phyloP scores from a whole-genome alignment of 2,797 vertebrate genomes.

The Cryptoprocta ferox region DNA sequence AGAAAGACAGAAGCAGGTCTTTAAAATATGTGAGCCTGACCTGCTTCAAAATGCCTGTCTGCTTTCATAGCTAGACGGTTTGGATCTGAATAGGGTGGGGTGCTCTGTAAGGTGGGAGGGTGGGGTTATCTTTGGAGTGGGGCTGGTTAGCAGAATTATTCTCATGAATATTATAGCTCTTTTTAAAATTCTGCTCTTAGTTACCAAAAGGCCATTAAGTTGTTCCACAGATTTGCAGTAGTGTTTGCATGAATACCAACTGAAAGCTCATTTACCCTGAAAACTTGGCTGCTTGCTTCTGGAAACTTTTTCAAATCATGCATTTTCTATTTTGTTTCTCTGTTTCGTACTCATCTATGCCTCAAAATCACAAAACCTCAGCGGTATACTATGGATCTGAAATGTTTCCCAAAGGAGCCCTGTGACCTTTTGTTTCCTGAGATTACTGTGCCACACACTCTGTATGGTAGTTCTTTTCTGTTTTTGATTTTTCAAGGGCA shows the following conservation, averaged over 20 bases:
- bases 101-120: background rate
- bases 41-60: background rate
- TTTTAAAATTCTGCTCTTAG: background rate
- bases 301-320: slow-evolving; percentile 20
- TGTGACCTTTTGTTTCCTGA: slow-evolving; percentile 11
- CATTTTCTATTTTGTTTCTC: background rate
- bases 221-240: slow-evolving; percentile 7
- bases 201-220: slow-evolving; percentile 32
- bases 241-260: background rate
- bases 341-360: slow-evolving; percentile 3
- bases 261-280: background rate
- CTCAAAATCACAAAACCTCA: slow-evolving; percentile 51
- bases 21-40: background rate
- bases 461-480: background rate
- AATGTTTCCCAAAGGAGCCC: slow-evolving; percentile 42
- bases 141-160: background rate
- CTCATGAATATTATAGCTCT: background rate
- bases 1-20: background rate
- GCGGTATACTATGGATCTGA: slow-evolving; percentile 10
- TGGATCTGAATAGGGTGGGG: background rate
- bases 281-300: slow-evolving; percentile 36
- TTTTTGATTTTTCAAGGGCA: background rate
- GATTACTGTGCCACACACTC: background rate
- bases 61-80: background rate
- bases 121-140: slow-evolving; percentile 38